Conservation (phyloP, 92 coral and sea anemone species). For the Porites lobata region DNA sequence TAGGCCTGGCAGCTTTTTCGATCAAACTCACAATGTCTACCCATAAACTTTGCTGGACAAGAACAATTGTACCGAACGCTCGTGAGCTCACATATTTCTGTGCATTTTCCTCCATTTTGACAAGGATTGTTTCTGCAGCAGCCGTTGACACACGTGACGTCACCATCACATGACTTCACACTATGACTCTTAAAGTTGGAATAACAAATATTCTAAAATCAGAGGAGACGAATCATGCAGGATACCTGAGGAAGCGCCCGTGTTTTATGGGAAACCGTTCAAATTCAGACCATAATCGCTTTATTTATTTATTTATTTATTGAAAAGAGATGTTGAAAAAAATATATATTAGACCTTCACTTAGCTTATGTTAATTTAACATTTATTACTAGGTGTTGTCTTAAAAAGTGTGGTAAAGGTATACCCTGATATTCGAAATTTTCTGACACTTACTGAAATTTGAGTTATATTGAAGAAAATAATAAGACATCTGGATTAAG, state of each 20-base stretch:
- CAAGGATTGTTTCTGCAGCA: conserved; percentile 33
- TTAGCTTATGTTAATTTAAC: too few relatives aligned
- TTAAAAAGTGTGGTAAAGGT: too few relatives aligned
- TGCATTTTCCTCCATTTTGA: conserved; percentile 31
- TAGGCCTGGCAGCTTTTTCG: conserved; percentile 17
- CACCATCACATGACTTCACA: conserved; percentile 1
- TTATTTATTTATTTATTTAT: too few relatives aligned
- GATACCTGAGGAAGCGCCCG: too few relatives aligned
- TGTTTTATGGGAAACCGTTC: background rate
- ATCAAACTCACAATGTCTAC: conserved; percentile 23
- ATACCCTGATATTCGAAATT: too few relatives aligned
- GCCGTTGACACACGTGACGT: conserved; percentile 16
- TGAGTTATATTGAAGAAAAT: too few relatives aligned
- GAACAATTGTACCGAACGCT: conserved; percentile 25
- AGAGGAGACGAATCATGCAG: background rate
- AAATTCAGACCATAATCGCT: background rate
- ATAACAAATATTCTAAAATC: background rate
- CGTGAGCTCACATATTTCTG: conserved; percentile 13
- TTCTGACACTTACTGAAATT: too few relatives aligned
- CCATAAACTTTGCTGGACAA: conserved; percentile 10
- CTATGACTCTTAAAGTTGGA: background rate
- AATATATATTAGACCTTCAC: too few relatives aligned
- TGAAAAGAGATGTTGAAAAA: too few relatives aligned
- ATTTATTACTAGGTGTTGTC: too few relatives aligned
- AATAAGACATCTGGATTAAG: too few relatives aligned